Evolutionary conservation across 2,797 vertebrate species (phyloP), one percentile per base, ranked within the genome.

Genomic region (Anguilla obscura): DNA sequence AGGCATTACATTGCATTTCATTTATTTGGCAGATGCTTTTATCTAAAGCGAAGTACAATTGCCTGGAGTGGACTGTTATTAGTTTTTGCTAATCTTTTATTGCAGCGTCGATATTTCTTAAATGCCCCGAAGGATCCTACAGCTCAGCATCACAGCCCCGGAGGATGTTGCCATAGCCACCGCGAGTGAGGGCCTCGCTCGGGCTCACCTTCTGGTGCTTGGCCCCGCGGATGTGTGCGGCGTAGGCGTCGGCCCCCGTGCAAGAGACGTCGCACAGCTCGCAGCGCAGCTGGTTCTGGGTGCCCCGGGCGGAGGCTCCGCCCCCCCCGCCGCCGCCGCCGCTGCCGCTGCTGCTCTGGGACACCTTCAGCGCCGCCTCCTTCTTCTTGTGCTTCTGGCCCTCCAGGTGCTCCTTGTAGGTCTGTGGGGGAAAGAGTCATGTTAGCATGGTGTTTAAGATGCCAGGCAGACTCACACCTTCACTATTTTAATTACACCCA

Each of bases 331-430:
- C 95, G 80, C 94, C 95, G 89, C 93, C 96, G 45, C 93, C 96
- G 36, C 90, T 96, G 91, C 94, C 96, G 91, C 87, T 95, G 89
- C 93, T 95, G 93, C 96, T 98, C 93, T 99, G 98, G 21, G 98
- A 98, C 79, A 98, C 97, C 94, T 99, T 99, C 90, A 98, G 93
- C 0, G 98, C 97, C 0, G 98, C 97, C 93, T 99, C 98, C 92
- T 99, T 99, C 95, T 99, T 99, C 94, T 99, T 99, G 94, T 99
- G 98, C 93, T 99, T 99, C 94, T 99, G 98, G 87, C 98, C 98
- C 93, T 99, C 98, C 90, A 99, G 95, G 93, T 99, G 98, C 90
- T 99, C 98, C 93, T 99, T 99, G 14, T 99, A 99, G 4, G 98
- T 99, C 98, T 99, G 90, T 0, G 83, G 86, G 30, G 54, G 5